These are phyloP conservation scores for Phortica okadai DNA, from an alignment of 2,888 invertebrate species.

Conservation along the genomic window DNA sequence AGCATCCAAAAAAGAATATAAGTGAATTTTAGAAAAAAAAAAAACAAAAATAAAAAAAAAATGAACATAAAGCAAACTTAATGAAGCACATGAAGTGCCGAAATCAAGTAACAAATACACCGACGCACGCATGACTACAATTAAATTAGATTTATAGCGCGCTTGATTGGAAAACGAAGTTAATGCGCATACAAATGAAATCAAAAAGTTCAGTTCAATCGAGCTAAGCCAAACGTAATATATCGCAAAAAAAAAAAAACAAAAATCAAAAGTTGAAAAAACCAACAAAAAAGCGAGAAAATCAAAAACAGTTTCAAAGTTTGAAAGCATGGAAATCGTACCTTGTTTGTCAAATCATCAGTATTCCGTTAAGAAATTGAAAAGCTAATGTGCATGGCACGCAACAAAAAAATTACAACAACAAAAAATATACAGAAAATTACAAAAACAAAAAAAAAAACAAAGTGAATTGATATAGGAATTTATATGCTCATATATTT, in stretches of 20 bases:
- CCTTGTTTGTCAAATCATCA: conserved; percentile 71
- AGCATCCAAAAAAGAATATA: neutral
- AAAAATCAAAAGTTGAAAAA: conserved; percentile 21
- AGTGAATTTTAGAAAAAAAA: conserved; percentile 5
- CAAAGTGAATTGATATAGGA: neutral
- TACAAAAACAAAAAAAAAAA: conserved; percentile 56
- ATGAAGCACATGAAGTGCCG: conserved; percentile 18
- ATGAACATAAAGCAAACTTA: neutral
- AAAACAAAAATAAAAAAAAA: neutral
- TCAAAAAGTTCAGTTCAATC: conserved; percentile 34
- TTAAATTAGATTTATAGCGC: conserved; percentile 69
- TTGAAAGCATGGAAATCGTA: conserved; percentile 60
- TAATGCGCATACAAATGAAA: conserved; percentile 63
- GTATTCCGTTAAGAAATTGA: conserved; percentile 52
- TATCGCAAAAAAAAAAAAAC: conserved; percentile 12
- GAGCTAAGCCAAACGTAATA: neutral
- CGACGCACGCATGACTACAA: conserved; percentile 49
- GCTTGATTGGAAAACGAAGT: conserved; percentile 68
- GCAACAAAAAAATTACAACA: conserved; percentile 37
- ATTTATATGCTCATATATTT: conserved; percentile 47
- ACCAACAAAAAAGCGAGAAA: conserved; percentile 14
- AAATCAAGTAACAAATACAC: neutral
- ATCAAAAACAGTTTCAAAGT: conserved; percentile 53
- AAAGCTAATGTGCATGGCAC: conserved; percentile 13
- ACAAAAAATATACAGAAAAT: conserved; percentile 53